Conservation (phyloP, 1,140 invertebrate species). For the Leptonema lineaticorne region DNA sequence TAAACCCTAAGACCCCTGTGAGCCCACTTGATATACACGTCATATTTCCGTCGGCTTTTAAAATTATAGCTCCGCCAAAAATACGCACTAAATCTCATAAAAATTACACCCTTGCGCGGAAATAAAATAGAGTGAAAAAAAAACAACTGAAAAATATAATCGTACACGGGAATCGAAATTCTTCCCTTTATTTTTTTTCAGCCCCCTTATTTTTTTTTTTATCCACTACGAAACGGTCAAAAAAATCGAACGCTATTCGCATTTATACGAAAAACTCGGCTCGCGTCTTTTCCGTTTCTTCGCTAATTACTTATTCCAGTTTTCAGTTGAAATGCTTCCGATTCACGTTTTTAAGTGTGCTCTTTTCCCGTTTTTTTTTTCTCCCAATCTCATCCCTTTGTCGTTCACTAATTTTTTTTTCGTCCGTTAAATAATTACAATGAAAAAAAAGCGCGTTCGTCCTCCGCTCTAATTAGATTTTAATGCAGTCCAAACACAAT, state of each 20-base stretch:
- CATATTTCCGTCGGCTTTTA: constrained; percentile 12
- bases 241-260: too few relatives aligned
- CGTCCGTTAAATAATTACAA: background rate
- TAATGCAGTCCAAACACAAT: constrained; percentile 26
- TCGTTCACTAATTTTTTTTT: background rate
- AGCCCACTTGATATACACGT: constrained; percentile 11
- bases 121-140: too few relatives aligned
- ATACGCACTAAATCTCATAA: background rate
- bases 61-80: constrained; percentile 1
- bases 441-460: constrained; percentile 12
- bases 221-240: background rate
- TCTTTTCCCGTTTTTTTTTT: background rate
- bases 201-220: background rate
- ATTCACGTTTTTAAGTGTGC: background rate
- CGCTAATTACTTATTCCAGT: constrained; percentile 12
- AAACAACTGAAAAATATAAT: too few relatives aligned
- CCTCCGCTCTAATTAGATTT: constrained; percentile 34
- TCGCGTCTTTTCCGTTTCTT: background rate
- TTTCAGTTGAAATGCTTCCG: constrained; percentile 11
- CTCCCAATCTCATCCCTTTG: too few relatives aligned
- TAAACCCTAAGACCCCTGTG: background rate
- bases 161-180: background rate
- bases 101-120: background rate
- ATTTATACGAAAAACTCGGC: too few relatives aligned
- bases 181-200: background rate